Evolutionary conservation across 2,888 invertebrate species (phyloP), one percentile per base, ranked within the genome.

Genomic region (Coelopa pilipes): DNA sequence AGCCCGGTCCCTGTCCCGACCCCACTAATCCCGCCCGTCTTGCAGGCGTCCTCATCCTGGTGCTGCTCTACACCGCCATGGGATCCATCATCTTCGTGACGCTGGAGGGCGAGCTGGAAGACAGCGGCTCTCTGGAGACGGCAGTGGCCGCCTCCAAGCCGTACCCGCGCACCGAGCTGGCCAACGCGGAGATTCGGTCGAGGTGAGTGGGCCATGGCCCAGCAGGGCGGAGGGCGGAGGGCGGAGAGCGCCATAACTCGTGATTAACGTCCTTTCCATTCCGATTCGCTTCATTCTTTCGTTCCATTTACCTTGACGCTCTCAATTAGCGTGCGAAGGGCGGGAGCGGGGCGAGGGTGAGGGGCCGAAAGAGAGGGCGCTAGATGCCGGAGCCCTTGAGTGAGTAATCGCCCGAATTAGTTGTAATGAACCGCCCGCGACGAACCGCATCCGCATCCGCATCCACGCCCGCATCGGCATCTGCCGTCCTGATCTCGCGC

Each of bases 1-100:
- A 12, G 21, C 10, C 1, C 1, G 15, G 49, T 15, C n/a, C n/a
- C n/a, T n/a, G n/a, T n/a, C n/a, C n/a, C n/a, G n/a, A n/a, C 34
- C 7, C 34, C 7, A 4, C 34, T 34, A 34, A 34, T 34, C 34
- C 34, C n/a, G n/a, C n/a, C n/a, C n/a, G n/a, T n/a, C n/a, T 78
- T 79, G 45, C 75, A 87, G 87, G 87, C 79, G 88, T 88, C 50
- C 79, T 88, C 70, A 81, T 93, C 79, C 90, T 98, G 72, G 96
- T 98, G 19, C 91, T 98, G 63, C 93, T 93, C 15, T 98, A 98
- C 89, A 96, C 97, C 77, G 91, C 97, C 68, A 90, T 97, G 81
- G 98, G 98, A 15, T 97, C 96, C 34, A 93, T 97, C 83, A 92
- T 96, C 75, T 98, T 98, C 88, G 93, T 94, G 87, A 93, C 94